These are phyloP conservation scores for Laticauda colubrina DNA, from an alignment of 2,113 vertebrate genomes.

Conservation along the genomic window DNA sequence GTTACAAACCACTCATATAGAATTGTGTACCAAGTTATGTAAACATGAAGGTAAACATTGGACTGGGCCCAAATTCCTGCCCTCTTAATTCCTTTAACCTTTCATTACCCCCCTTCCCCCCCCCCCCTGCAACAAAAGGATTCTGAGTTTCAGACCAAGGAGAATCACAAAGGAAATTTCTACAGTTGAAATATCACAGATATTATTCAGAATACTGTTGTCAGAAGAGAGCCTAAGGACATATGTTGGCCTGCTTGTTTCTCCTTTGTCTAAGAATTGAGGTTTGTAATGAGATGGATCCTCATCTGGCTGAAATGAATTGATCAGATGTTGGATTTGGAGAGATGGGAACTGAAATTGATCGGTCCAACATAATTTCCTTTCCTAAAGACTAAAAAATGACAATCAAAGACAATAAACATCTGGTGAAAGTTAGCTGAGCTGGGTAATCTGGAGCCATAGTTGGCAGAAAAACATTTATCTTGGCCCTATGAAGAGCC, in stretches of 20 bases:
- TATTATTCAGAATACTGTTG: background rate
- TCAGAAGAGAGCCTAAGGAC: background rate
- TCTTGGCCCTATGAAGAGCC: constrained; percentile 32
- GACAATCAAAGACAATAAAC: constrained; percentile 50
- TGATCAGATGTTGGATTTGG: constrained; percentile 25
- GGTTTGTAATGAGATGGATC: constrained; percentile 30
- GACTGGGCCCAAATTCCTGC: background rate
- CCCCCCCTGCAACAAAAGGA: background rate
- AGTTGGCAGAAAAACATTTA: constrained; percentile 47
- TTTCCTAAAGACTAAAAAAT: constrained; percentile 33
- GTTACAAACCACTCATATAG: background rate
- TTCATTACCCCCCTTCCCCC: background rate
- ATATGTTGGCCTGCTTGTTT: background rate
- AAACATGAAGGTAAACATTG: background rate
- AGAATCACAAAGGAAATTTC: background rate
- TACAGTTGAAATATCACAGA: background rate
- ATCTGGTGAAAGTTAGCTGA: constrained; percentile 59
- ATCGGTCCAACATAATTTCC: constrained; percentile 35
- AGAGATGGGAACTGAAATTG: background rate
- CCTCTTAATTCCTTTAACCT: background rate
- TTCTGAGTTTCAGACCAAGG: background rate
- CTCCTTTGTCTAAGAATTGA: constrained; percentile 23
- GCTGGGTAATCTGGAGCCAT: constrained; percentile 53
- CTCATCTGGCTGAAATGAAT: constrained; percentile 10
- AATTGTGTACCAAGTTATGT: background rate